phyloP scores from a whole-genome alignment of 2,113 vertebrate genomes.

The Ictidomys tridecemlineatus region DNA sequence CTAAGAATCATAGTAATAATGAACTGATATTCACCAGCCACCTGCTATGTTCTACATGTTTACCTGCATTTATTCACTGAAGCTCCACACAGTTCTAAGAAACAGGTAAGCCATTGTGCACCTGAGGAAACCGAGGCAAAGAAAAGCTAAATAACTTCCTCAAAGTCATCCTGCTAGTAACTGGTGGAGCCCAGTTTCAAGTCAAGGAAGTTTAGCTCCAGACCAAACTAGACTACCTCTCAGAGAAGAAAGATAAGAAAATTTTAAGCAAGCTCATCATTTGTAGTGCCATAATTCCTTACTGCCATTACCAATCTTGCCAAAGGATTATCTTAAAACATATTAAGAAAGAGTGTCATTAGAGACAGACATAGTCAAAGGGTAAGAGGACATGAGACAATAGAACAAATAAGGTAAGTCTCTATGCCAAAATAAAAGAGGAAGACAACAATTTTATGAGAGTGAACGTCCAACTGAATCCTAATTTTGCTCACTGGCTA shows the following conservation, averaged over 20 bases:
- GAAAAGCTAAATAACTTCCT: not conserved
- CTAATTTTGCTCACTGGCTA: not conserved
- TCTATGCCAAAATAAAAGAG: not conserved
- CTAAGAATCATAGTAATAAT: not conserved
- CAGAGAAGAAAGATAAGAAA: not conserved
- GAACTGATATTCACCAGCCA: accelerated
- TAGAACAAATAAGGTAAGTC: not conserved
- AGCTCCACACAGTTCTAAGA: not conserved
- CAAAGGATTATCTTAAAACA: too few species aligned
- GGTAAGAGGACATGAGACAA: not conserved
- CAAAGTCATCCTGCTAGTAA: not conserved
- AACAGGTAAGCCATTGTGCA: not conserved
- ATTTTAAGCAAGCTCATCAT: not conserved
- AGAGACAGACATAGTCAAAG: not conserved
- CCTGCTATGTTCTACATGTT: not conserved
- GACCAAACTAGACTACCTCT: not conserved
- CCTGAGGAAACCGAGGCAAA: not conserved
- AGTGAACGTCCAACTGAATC: not conserved
- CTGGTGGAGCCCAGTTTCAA: not conserved
- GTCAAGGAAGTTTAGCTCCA: not conserved
- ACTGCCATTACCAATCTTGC: not conserved
- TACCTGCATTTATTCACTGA: not conserved
- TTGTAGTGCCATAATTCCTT: not conserved
- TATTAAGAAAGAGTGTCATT: not conserved
- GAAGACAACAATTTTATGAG: not conserved